A percentile compares a stretch with the other conserved stretches of the same genome.
Conservation (phyloP, 2,113 vertebrate genomes). For the Zapus hudsonius region DNA sequence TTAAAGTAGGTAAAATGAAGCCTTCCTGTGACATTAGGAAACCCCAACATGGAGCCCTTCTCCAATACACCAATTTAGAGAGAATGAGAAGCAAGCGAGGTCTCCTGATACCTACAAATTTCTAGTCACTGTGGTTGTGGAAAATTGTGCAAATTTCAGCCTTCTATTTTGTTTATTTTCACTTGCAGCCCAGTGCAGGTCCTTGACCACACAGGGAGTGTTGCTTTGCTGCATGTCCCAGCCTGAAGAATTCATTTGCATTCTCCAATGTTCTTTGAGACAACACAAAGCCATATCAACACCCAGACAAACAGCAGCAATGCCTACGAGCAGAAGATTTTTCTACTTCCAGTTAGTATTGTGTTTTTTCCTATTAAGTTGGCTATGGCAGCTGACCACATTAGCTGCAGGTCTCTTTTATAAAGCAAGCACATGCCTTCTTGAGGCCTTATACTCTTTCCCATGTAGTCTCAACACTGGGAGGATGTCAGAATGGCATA, state of each 20-base stretch:
- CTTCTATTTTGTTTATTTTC: conserved; percentile 56
- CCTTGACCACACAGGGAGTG: neutral
- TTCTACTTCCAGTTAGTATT: conserved; percentile 44
- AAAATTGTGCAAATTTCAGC: neutral
- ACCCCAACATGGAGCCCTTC: neutral
- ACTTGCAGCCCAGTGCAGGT: neutral
- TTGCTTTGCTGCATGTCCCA: conserved; percentile 70
- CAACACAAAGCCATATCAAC: conserved; percentile 40
- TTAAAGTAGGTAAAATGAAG: conserved; percentile 65
- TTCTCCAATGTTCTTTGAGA: conserved; percentile 39
- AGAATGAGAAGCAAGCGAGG: conserved; percentile 35
- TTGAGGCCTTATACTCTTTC: conserved; percentile 56
- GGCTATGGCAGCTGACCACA: conserved; percentile 51
- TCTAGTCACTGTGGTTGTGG: conserved; percentile 49
- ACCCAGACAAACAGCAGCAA: neutral
- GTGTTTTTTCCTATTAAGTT: conserved; percentile 46
- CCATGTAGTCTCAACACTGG: neutral
- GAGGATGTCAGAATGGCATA: conserved; percentile 46
- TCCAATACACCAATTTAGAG: neutral
- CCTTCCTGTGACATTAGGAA: conserved; percentile 66
- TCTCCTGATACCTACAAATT: neutral
- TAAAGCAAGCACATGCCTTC: conserved; percentile 40
- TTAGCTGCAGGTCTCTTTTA: conserved; percentile 31
- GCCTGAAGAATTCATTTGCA: conserved; percentile 68
- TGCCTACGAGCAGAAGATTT: neutral